phyloP scores from a whole-genome alignment of 2,888 invertebrate genomes.

The Caenorhabditis macrosperma region DNA sequence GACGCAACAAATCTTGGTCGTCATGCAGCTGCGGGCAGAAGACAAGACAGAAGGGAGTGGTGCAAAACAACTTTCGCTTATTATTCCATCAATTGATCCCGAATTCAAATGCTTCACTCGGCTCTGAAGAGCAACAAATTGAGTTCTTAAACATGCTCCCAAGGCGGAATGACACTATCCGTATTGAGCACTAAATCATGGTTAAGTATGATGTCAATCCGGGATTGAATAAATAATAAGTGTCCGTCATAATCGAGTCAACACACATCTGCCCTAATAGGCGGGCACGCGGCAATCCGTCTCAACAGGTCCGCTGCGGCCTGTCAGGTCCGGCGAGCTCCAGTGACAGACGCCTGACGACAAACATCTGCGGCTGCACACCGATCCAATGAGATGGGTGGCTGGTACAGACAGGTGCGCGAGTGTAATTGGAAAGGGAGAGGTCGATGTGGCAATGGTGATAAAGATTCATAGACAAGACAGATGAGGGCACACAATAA shows the following conservation, averaged over 20 bases:
- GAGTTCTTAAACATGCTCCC: too few species aligned
- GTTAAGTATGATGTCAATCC: background rate
- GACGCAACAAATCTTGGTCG: conserved; percentile 45
- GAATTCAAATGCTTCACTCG: conserved; percentile 10
- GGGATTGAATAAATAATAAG: conserved; percentile 6
- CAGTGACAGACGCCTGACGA: conserved; percentile 37
- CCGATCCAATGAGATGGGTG: conserved; percentile 14
- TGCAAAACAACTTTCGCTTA: conserved; percentile 51
- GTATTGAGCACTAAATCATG: too few species aligned
- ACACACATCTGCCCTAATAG: conserved; percentile 45
- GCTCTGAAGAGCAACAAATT: background rate
- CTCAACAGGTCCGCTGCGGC: conserved; percentile 54
- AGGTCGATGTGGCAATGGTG: conserved; percentile 19
- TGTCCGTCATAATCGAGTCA: conserved; percentile 21
- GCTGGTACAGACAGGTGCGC: conserved; percentile 46
- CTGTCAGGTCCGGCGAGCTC: conserved; percentile 32
- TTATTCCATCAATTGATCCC: conserved; percentile 23
- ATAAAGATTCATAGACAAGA: conserved; percentile 29
- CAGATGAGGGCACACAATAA: conserved; percentile 3
- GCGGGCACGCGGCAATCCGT: conserved; percentile 24
- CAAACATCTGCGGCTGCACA: conserved; percentile 47
- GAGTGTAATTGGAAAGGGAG: conserved; percentile 13
- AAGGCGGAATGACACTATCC: too few species aligned
- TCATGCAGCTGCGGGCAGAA: conserved; percentile 42
- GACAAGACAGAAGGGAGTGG: conserved; percentile 15